These are phyloP conservation scores for Pseudomyrmex sp. DNA, from an alignment of 1,140 invertebrate species.

Conservation along the genomic window DNA sequence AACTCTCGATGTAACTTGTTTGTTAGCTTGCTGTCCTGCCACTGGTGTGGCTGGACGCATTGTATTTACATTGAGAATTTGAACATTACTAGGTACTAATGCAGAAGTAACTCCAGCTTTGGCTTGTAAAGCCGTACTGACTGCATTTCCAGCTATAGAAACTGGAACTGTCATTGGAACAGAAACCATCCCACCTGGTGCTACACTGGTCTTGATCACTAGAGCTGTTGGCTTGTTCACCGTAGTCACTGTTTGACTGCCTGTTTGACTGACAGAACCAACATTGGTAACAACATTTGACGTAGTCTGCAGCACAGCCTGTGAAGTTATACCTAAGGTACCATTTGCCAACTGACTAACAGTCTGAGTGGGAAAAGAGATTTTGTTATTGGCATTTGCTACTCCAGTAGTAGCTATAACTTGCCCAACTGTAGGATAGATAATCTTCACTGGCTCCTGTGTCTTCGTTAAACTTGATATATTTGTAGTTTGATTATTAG, in stretches of 20 bases:
- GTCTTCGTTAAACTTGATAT: conserved; percentile 71
- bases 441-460: conserved; percentile 83
- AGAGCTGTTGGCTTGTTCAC: conserved; percentile 88
- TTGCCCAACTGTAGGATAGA: conserved; percentile 82
- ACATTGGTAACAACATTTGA: conserved; percentile 79
- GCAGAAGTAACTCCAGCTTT: conserved; percentile 86
- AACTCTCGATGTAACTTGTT: conserved; percentile 90
- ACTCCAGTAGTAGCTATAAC: conserved; percentile 80
- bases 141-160: conserved; percentile 83
- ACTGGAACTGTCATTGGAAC: conserved; percentile 89
- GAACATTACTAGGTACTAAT: conserved; percentile 90
- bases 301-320: conserved; percentile 77
- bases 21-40: conserved; percentile 90
- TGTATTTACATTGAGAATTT: conserved; percentile 92
- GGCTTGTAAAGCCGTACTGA: conserved; percentile 85
- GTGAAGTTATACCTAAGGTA: conserved; percentile 78
- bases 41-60: conserved; percentile 90
- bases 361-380: conserved; percentile 86
- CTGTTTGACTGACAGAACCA: conserved; percentile 73
- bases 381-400: conserved; percentile 80
- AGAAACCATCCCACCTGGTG: conserved; percentile 88
- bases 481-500: conserved; percentile 76
- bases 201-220: conserved; percentile 89
- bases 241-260: conserved; percentile 76
- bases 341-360: conserved; percentile 83